Percentiles rank a stretch among this genome's conserved stretches.
Evolutionary conservation across 2,113 vertebrate genomes (phyloP).

Genomic region (Notarius quadriscutis): DNA sequence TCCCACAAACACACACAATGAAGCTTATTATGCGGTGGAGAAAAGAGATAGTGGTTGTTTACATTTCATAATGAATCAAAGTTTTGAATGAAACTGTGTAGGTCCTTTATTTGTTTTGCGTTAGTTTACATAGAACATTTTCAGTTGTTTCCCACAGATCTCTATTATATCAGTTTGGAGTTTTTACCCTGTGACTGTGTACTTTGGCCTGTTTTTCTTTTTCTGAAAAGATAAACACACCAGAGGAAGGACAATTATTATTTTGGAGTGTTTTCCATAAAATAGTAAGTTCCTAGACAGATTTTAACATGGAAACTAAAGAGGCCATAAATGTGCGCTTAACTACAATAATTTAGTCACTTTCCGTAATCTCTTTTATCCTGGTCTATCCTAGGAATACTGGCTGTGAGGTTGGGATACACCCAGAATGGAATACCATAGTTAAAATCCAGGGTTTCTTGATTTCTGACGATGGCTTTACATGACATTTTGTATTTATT

Average conservation of each 20-base stretch:
- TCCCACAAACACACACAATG: not conserved
- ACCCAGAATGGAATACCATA: not conserved
- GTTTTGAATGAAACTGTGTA: slow-evolving; percentile 43
- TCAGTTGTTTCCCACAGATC: slow-evolving; percentile 5
- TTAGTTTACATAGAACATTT: slow-evolving; percentile 27
- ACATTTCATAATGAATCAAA: slow-evolving; percentile 44
- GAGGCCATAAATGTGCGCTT: not conserved
- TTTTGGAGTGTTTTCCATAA: not conserved
- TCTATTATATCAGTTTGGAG: not conserved
- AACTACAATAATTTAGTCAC: not conserved
- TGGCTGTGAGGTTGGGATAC: not conserved
- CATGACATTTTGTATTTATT: not conserved
- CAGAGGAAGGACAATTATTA: not conserved
- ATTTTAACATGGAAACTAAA: not conserved
- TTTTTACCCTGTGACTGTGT: not conserved
- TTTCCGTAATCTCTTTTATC: not conserved
- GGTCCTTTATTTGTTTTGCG: not conserved
- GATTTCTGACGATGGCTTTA: not conserved
- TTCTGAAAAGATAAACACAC: slow-evolving; percentile 7
- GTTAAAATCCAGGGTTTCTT: not conserved
- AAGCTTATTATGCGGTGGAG: not conserved
- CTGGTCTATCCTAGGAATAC: not conserved
- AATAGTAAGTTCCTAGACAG: not conserved
- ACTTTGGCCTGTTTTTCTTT: not conserved
- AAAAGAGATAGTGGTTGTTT: not conserved